Base-by-base conservation (phyloP, 2,113 vertebrate genomes). In the Chionodraco myersi region DNA sequence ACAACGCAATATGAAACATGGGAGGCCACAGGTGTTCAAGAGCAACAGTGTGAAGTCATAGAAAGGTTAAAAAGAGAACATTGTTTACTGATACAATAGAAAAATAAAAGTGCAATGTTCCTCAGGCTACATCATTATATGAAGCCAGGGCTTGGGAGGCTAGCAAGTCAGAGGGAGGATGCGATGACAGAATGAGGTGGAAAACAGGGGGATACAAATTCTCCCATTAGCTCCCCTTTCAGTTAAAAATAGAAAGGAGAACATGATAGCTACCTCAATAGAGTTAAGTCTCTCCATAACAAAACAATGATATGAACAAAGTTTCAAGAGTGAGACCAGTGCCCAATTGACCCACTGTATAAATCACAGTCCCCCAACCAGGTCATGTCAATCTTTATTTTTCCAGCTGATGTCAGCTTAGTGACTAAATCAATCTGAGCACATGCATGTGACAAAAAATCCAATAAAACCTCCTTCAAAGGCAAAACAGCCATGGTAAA, bases 401-500 rank as follows among this genome's bases (percentile, higher is more conserved):
- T 87, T 76, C 79, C 67, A 86, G 83, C 72, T 79, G 77, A 89
- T 81, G 84, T 88, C 82, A 82, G 36, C 63, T 74, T 64, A 21
- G 75, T 80, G 23, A 61, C 54, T 8, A 52, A 82, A 88, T 90
- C 78, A 72, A 85, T 89, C 88, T 71, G 54, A 6, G 13, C 53
- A 49, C 80, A 84, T 73, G 75, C 86, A 82, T 73, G 78, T 91
- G 85, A 91, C 82, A 67, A 84, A 90, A 53, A 90, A 86, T 81
- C 88, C 79, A 80, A 91, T 93, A 91, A 90, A 90, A 85, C 83
- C 49, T 65, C 66, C 63, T 80, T 91, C 79, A 91, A 89, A 89
- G 36, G 82, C 62, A 59, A 89, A 86, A 73, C 81, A 84, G 61
- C 66, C 59, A 76, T 72, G 58, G 71, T 74, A 77, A 88, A 86